Evolutionary conservation across 2,113 vertebrate species (phyloP), one percentile per base, ranked within the genome.

Genomic region (Lycocorax pyrrhopterus): DNA sequence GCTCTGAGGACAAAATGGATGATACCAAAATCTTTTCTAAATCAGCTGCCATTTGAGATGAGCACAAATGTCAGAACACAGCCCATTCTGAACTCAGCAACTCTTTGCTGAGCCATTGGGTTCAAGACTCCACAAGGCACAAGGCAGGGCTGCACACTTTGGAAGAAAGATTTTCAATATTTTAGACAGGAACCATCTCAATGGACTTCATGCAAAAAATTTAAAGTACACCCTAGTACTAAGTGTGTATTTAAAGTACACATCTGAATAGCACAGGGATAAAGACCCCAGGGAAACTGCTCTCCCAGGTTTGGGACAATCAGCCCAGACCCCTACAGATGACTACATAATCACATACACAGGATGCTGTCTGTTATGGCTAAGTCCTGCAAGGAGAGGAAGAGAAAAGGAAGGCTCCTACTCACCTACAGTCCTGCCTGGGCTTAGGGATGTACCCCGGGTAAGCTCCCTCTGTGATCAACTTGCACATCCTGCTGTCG

Each of bases 371-470:
- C 33, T 63, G 53, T 9, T 66, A 17, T 33, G n/a, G 44, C 26
- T 22, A 13, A 59, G 22, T 32, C 44, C 46, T 89, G 33, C 35
- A 29, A 81, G 7, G 29, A 56, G 53, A 55, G 53, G 75, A 22
- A 58, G 33, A 22, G 46, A 25, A 82, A 43, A 74, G 16, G 35
- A 74, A 62, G 39, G 62, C n/a, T 78, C 29, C 16, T 32, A 80
- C 98, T 98, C 73, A 99, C 99, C 99, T 99, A 94, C 99, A 99
- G 95, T 99, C 99, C 88, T 99, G 99, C 10, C 99, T 97, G 17
- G 99, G 99, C 95, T 99, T 99, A 37, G 99, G 98, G 74, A 99
- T 93, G n/a, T 99, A 99, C 12, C 99, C 99, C 0, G 99, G 99
- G 85, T 97, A 99, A 4, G 99, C 97, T 2, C 99, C 99, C 5